Conservation (phyloP, 1,140 invertebrate genomes). For the Platorchestia sp. region DNA sequence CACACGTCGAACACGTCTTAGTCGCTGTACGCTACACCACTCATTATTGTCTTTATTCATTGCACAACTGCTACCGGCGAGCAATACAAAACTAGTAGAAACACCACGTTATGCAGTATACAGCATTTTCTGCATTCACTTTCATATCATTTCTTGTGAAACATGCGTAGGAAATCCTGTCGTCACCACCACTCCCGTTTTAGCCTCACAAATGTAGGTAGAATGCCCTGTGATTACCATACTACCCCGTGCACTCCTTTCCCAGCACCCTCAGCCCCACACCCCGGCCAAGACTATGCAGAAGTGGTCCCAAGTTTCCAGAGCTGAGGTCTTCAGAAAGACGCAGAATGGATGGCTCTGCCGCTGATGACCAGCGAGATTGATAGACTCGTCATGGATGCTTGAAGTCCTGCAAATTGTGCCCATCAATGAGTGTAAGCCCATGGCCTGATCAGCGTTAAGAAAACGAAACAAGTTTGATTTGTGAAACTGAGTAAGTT, state of each 20-base stretch:
- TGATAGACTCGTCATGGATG: not conserved
- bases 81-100: no score
- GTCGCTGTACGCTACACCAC: not conserved
- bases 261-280: no score
- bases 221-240: no score
- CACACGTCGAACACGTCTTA: not conserved
- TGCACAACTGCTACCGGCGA: not conserved
- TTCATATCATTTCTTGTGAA: not conserved
- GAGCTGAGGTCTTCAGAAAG: not conserved
- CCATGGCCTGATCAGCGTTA: not conserved
- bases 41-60: not conserved
- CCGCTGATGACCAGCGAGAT: not conserved
- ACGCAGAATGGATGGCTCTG: not conserved
- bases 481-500: not conserved
- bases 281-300: not conserved
- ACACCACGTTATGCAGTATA: no score
- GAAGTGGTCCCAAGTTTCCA: not conserved
- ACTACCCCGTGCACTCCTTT: no score
- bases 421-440: not conserved
- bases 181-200: no score
- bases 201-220: not conserved
- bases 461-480: not conserved
- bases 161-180: no score
- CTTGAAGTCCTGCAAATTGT: not conserved
- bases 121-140: not conserved